Base-by-base conservation (phyloP, 2,113 vertebrate genomes). In the Thomomys bottae region DNA sequence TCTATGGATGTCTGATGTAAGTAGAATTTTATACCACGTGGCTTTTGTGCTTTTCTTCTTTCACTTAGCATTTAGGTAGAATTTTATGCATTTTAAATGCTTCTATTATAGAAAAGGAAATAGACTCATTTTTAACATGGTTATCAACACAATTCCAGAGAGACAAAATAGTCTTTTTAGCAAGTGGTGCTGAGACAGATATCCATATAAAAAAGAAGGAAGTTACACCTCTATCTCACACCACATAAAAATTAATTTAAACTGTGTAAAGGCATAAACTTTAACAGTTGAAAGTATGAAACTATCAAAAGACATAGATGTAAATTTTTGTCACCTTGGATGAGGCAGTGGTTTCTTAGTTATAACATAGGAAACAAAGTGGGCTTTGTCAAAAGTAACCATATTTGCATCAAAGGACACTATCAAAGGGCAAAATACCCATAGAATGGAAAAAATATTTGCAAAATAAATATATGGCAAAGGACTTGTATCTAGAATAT, bases 211-310 rank as follows among this genome's bases (percentile, higher is more conserved):
- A 79, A 73, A 78, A 93, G 64, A 79, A 57, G 45, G 30, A 92
- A 85, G 30, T 66, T 88, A 36, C 11, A 45, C 18, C n/a, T 36
- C 30, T 36, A 85, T 28, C 42, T 91, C 75, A 91, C 3, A 49
- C 38, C 17, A 54, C 24, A 63, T 9, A 78, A 66, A 87, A 90
- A 79, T 38, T 36, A 82, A 66, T 61, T 83, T 28, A 67, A 49
- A 83, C 83, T 70, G 18, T 20, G 45, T 72, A 72, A 26, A 87
- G 23, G 68, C 18, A 24, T 79, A 70, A 76, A 81, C 15, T 23
- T 23, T 66, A 84, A 80, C 14, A 76, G 32, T 15, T 95, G 75
- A 84, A 91, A 76, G 70, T 38, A 64, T 21, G 84, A 80, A 93
- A 38, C 49, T 88, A 11, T 64, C 80, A 88, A 30, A 80, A 36